Conservation (phyloP, 2,797 vertebrate genomes). For the Neosilurus mollespiculum region DNA sequence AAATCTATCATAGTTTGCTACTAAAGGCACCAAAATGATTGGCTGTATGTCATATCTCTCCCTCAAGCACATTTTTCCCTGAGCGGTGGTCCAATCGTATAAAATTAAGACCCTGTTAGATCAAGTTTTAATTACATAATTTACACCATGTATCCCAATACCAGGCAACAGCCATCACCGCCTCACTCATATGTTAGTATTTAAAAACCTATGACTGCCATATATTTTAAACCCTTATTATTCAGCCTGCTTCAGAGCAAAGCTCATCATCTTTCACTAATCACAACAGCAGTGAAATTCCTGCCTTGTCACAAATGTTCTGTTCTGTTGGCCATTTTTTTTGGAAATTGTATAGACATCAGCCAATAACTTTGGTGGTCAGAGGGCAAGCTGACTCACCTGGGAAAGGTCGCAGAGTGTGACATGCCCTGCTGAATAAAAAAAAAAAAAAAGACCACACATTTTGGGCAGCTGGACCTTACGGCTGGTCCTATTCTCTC, state of each 20-base stretch:
- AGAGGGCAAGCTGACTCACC: slow-evolving; percentile 40
- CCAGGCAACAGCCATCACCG: neutral
- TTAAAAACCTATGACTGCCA: neutral
- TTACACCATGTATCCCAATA: neutral
- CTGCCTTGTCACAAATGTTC: neutral
- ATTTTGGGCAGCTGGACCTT: slow-evolving; percentile 37
- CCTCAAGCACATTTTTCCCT: neutral
- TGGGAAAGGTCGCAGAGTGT: slow-evolving; percentile 27
- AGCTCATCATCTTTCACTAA: neutral
- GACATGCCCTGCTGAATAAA: slow-evolving; percentile 6
- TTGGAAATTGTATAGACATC: neutral
- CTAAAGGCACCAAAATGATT: neutral
- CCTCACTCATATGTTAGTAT: neutral
- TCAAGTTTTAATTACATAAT: neutral
- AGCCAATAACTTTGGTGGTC: slow-evolving; percentile 23
- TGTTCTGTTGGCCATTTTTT: neutral
- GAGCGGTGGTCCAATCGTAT: neutral
- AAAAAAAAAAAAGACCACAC: slow-evolving; percentile 40
- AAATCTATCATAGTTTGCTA: neutral
- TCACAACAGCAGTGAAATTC: neutral
- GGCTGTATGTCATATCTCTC: neutral
- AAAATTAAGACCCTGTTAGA: neutral
- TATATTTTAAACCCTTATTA: slow-evolving; percentile 9
- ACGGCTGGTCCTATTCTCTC: neutral
- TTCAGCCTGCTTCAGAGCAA: neutral